Conservation (phyloP, 2,113 vertebrate genomes). For the Vanacampus margaritifer region DNA sequence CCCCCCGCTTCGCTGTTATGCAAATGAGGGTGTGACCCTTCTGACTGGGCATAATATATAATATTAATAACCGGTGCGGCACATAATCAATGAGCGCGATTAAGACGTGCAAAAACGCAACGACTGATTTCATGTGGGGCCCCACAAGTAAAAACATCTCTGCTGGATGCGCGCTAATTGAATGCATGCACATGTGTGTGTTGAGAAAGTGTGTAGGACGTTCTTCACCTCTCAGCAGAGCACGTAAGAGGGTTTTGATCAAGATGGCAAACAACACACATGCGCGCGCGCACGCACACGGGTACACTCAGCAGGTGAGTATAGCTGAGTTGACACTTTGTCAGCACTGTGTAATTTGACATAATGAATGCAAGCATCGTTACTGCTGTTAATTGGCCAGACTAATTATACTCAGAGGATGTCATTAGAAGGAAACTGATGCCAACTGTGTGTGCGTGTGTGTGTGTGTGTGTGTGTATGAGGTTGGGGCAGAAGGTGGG, state of each 20-base stretch:
- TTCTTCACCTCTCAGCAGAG: conserved; percentile 48
- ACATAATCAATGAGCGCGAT: conserved; percentile 96
- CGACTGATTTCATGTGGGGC: conserved; percentile 70
- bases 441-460: conserved; percentile 44
- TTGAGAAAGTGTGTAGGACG: conserved; percentile 23
- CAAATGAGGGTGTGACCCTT: conserved; percentile 86
- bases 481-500: conserved; percentile 43
- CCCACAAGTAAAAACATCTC: conserved; percentile 56
- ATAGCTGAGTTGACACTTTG: conserved; percentile 98
- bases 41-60: conserved; percentile 97
- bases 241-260: conserved; percentile 65
- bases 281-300: conserved; percentile 34
- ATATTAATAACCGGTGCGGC: conserved; percentile 85
- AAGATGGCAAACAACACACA: conserved; percentile 24
- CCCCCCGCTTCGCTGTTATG: conserved; percentile 96
- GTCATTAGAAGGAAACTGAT: conserved; percentile 91
- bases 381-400: conserved; percentile 99
- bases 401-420: conserved; percentile 99
- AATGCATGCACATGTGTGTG: conserved; percentile 30
- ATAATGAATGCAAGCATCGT: conserved; percentile 99
- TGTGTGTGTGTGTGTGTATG: conserved; percentile 14
- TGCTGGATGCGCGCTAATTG: conserved; percentile 55
- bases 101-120: background rate
- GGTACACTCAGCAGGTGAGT: conserved; percentile 90
- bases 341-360: conserved; percentile 94